A percentile compares a stretch with the other conserved stretches of the same genome.
These are phyloP conservation scores for Sebastes fasciatus DNA, from an alignment of 2,113 vertebrate genomes.

Conservation along the genomic window DNA sequence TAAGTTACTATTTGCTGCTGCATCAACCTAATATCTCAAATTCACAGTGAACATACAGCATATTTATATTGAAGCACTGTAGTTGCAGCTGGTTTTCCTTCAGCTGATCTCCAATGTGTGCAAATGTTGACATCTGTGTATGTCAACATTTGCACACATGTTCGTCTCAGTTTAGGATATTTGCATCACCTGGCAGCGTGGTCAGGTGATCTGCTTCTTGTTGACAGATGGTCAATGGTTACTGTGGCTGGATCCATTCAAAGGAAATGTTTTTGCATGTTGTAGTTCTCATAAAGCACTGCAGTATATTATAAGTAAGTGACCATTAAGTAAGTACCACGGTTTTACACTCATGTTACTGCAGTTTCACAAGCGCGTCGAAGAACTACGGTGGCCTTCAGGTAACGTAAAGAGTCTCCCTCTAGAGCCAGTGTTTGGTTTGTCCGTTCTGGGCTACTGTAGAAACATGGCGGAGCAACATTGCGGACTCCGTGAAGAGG, in stretches of 20 bases:
- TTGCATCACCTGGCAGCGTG: slow-evolving; percentile 27
- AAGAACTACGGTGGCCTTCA: too few species aligned
- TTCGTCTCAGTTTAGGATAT: neutral
- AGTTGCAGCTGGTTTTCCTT: neutral
- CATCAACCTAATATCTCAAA: neutral
- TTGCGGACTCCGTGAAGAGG: too few species aligned
- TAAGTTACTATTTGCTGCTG: neutral
- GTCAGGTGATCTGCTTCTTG: slow-evolving; percentile 33
- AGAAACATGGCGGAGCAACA: too few species aligned
- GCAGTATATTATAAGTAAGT: neutral
- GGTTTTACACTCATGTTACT: too few species aligned
- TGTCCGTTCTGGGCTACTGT: too few species aligned
- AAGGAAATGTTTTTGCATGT: neutral
- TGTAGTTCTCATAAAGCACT: neutral
- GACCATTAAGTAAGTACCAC: neutral
- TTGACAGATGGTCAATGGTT: slow-evolving; percentile 23
- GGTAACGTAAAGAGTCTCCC: too few species aligned
- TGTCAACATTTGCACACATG: neutral
- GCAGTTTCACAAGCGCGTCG: too few species aligned
- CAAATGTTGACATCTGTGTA: too few species aligned
- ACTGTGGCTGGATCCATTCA: neutral
- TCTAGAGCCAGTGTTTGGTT: too few species aligned
- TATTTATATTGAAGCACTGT: neutral
- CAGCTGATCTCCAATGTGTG: neutral
- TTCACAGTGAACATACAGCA: neutral